phyloP scores from a whole-genome alignment of 1,140 invertebrate species.

The Orussus abietinus region DNA sequence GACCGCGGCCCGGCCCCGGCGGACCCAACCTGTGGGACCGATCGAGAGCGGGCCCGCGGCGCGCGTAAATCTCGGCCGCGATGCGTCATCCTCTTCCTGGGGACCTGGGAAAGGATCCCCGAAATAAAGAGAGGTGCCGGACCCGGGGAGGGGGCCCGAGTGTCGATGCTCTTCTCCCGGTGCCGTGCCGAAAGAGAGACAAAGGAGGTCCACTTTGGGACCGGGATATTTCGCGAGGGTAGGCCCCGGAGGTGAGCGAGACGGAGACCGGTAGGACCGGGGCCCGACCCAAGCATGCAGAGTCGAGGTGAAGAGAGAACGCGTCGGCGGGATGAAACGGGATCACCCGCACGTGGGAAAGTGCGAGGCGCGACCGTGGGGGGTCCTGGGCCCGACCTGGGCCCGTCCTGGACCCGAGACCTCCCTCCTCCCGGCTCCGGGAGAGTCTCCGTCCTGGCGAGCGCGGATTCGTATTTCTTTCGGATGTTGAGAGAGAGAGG shows the following conservation, averaged over 20 bases:
- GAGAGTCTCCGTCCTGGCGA: conserved; percentile 32
- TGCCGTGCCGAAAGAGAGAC: background rate
- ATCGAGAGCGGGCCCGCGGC: conserved; percentile 14
- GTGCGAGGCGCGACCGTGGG: conserved; percentile 49
- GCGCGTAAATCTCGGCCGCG: too few relatives aligned
- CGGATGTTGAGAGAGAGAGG: too few relatives aligned
- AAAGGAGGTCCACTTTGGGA: too few relatives aligned
- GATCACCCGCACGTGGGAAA: conserved; percentile 54
- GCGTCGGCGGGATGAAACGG: conserved; percentile 48
- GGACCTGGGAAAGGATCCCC: too few relatives aligned
- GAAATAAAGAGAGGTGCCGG: too few relatives aligned
- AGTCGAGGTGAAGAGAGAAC: conserved; percentile 36
- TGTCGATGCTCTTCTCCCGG: conserved; percentile 7
- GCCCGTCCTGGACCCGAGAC: too few relatives aligned
- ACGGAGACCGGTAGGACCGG: conserved; percentile 4
- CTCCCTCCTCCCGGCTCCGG: too few relatives aligned
- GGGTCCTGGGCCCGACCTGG: conserved; percentile 41
- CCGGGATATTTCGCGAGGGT: conserved; percentile 8
- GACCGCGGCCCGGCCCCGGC: background rate
- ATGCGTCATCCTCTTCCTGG: background rate
- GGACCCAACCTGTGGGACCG: conserved; percentile 9
- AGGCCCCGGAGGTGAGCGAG: too few relatives aligned
- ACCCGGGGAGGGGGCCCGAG: background rate
- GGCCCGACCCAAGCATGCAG: conserved; percentile 32
- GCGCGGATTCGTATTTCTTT: conserved; percentile 46